Conservation (phyloP, 1,140 invertebrate genomes). For the Microplitis mediator region DNA sequence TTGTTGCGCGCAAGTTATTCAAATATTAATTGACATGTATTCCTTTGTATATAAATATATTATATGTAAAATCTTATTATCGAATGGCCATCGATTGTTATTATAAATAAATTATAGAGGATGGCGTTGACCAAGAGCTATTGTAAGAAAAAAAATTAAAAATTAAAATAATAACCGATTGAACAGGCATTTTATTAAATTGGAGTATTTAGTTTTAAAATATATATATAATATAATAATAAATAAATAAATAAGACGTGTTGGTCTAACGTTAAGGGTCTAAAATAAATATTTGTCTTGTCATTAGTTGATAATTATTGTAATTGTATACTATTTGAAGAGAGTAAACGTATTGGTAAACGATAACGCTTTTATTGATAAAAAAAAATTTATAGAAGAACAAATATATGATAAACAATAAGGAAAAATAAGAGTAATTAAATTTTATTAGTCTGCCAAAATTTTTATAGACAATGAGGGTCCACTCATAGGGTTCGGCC, state of each 20-base stretch:
- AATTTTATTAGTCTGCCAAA: slow-evolving; percentile 20
- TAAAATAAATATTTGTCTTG: slow-evolving; percentile 1
- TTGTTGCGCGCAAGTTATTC: background rate
- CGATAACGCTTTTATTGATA: background rate
- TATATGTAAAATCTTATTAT: background rate
- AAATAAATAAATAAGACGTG: background rate
- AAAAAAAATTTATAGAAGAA: slow-evolving; percentile 7
- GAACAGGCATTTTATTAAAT: background rate
- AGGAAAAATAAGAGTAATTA: slow-evolving; percentile 6
- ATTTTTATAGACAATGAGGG: slow-evolving; percentile 31
- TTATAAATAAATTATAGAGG: background rate
- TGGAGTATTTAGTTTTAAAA: background rate
- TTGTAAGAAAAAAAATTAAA: background rate
- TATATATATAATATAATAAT: background rate
- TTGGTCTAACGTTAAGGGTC: slow-evolving; percentile 28
- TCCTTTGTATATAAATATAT: background rate
- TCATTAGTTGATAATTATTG: background rate
- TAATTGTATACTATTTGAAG: background rate
- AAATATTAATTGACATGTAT: background rate
- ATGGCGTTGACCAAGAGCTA: background rate
- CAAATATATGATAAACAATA: background rate
- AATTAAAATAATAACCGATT: background rate
- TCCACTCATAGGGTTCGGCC: slow-evolving; percentile 21
- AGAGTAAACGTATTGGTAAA: background rate
- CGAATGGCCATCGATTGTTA: background rate